Base-by-base conservation (phyloP, 1,140 invertebrate species). In the Meteorus sp. region DNA sequence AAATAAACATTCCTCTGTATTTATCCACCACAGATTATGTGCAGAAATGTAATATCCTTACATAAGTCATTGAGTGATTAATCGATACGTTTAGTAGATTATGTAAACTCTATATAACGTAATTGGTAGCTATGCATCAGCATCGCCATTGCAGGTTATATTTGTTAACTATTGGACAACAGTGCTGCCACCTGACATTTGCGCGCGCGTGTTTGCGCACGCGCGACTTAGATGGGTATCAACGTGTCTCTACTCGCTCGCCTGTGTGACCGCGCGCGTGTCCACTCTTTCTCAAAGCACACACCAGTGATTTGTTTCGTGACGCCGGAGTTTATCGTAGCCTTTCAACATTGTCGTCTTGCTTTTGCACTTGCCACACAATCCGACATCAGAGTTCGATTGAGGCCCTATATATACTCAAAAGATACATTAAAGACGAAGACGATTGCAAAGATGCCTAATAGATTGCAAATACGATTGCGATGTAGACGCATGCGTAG, bases 31-130 rank as follows among this genome's bases (percentile, higher is more conserved):
- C n/a, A n/a, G n/a, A n/a, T n/a, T n/a, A n/a, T n/a, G n/a, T n/a
- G n/a, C n/a, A n/a, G n/a, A n/a, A 39, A 4, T 39, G 29, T 13
- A n/a, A 39, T 8, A 39, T 13, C 15, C 25, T 20, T 4, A n/a
- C 62, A 62, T 72, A 71, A 72, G 71, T 74, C 69, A 65, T 57
- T 5, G 7, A 8, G 61, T 69, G 74, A 76, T 76, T 71, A 76
- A 76, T 73, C 64, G 70, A 62, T 66, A 33, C 45, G 52, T n/a
- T n/a, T n/a, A 43, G 41, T 55, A 63, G 56, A 67, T 74, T 71
- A 72, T 70, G 71, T 67, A 70, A 76, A 66, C 56, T 43, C 9
- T n/a, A n/a, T n/a, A n/a, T n/a, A n/a, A 66, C 64, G 65, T 72
- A 73, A 76, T 76, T 72, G 69, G 63, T 44, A n/a, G 60, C 64